Evolutionary conservation across 2,888 invertebrate species (phyloP), one percentile per base, ranked within the genome.

Genomic region (Petrophora chlorosata): DNA sequence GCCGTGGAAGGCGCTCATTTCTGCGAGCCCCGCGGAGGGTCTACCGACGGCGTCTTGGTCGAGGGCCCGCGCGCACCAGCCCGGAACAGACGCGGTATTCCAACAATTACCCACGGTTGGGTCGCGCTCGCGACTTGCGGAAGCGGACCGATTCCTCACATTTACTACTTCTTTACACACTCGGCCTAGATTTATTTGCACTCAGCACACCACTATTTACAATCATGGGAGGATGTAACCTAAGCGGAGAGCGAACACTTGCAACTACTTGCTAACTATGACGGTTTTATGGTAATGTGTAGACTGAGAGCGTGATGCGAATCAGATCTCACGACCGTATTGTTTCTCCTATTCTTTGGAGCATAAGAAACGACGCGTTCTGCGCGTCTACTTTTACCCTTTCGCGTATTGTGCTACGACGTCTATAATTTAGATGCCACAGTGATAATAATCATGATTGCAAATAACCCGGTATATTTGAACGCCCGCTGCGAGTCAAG

Each of bases 11-110:
- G 76, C 82, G 79, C 75, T 76, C 81, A 80, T 82, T 79, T 80
- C 83, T 83, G 85, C 82, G 81, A 83, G 80, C 63, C 70, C 70
- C 81, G 76, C 76, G 63, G 84, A 84, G 83, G 86, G 86, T 79
- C 79, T 78, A 73, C 73, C 60, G 72, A 63, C 73, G 73, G 70
- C 83, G 83, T 73, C 69, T 76, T 84, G 84, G 79, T 82, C 81
- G 84, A 85, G 86, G 85, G 85, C 85, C 79, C 82, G 79, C 75
- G 86, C 67, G 70, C 87, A 86, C 62, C 87, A 85, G 87, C 73
- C 83, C 89, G 89, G 76, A 82, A 89, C 88, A 84, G 72, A 76
- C 79, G 79, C 76, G 74, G 79, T 84, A 82, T 82, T 78, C 84
- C 82, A 76, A 76, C 87, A 85, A 89, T 88, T 87, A 88, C 86